Evolutionary conservation across 2,888 invertebrate genomes (phyloP).

Genomic region (Nycteola revayana): DNA sequence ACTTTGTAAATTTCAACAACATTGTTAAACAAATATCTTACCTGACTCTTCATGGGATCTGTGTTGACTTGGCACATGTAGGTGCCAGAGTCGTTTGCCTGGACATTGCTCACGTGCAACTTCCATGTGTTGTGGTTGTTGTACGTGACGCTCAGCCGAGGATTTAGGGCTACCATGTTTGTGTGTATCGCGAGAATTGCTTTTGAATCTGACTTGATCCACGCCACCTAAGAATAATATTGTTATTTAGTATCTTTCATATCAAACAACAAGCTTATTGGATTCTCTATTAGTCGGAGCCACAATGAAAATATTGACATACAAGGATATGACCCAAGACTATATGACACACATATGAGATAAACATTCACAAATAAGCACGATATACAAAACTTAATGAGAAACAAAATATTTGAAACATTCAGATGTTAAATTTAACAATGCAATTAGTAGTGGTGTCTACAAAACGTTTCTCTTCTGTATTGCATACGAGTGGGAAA

Average conservation of each 20-base stretch:
- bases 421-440: conserved; percentile 43
- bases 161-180: conserved; percentile 94
- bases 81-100: conserved; percentile 94
- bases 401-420: conserved; percentile 25
- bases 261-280: conserved; percentile 24
- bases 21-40: conserved; percentile 47
- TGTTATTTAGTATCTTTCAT: conserved; percentile 25
- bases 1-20: not conserved
- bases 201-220: conserved; percentile 95
- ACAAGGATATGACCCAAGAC: no score
- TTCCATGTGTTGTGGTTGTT: conserved; percentile 97
- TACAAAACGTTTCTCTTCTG: conserved; percentile 45
- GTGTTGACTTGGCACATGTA: conserved; percentile 98
- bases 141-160: conserved; percentile 92
- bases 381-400: conserved; percentile 27
- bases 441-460: conserved; percentile 55
- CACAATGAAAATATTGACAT: conserved; percentile 24
- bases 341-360: no score
- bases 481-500: conserved; percentile 56
- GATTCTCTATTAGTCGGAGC: conserved; percentile 23
- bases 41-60: conserved; percentile 94
- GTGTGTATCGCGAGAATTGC: conserved; percentile 94
- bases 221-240: conserved; percentile 87
- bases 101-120: conserved; percentile 93
- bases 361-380: no score